Evolutionary conservation across 2,113 vertebrate species (phyloP), one percentile per base, ranked within the genome.

Genomic region (Callorhinus ursinus): DNA sequence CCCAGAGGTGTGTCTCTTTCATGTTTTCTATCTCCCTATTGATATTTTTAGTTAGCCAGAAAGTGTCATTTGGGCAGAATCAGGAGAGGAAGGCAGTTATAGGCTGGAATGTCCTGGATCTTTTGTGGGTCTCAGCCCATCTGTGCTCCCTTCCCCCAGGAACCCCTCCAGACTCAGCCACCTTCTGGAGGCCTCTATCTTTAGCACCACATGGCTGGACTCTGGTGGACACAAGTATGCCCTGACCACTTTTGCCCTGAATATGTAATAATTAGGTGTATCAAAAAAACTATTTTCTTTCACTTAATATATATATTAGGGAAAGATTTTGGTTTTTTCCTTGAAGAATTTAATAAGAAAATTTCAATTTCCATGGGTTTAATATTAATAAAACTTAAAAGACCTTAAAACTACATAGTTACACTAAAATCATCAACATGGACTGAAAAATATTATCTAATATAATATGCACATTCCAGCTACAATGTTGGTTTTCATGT

Each of bases 291-390:
- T 59, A 36, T 81, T 61, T 88, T n/a, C 19, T 92, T 89, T 94
- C n/a, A 88, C 49, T 69, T 72, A 63, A 31, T 53, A 12, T 12
- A 42, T 67, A 51, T 55, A 15, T 79, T 72, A 71, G 12, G 39
- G 69, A 61, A 91, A 82, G 26, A 90, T 0, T 85, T 3, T 57
- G 36, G 3, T 18, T 95, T 80, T 69, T 63, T 57, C 22, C 59
- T 36, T 77, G 11, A 97, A 57, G 39, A 39, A 79, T 89, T 74
- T 89, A 96, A 79, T 77, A 65, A 91, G 84, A 18, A 91, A 18
- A 12, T 76, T 92, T 31, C 51, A 36, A 61, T 85, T 94, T 59
- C 36, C 10, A 71, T 42, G 51, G 14, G 22, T 14, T 89, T 74
- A 72, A 42, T 57, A 84, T 83, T 83, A 94, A 91, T 74, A 90